Evolutionary conservation across 64 coral and sea anemone genomes (phyloP), one percentile per base, ranked within the genome.

Genomic region (Stylophora pistillata): DNA sequence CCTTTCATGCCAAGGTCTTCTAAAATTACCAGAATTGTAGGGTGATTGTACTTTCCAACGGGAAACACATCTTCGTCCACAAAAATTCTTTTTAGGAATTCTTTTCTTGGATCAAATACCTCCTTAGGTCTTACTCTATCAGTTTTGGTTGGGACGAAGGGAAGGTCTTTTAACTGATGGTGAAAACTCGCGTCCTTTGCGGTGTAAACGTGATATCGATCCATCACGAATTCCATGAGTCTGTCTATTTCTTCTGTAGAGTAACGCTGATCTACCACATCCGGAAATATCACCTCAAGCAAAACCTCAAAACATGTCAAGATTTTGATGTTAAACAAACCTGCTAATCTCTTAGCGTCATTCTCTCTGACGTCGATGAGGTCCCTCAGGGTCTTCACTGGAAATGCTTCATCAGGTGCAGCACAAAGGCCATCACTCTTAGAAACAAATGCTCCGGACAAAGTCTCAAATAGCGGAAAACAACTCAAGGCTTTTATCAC

Each of bases 391-490:
- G 33, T 15, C 1, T 14, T 3, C 30, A 74, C 33, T 3, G 72
- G 72, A 15, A 74, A 34, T 4, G 72, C 3, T 47, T 47, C 32
- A 9, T 37, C 33, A 18, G 33, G 30, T 34, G 72, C 72, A 37
- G 32, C 72, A 17, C 31, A 47, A 0, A 74, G 72, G 41, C 72
- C 33, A 3, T 47, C 32, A 14, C 63, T 33, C n/a, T 28, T 29
- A 1, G 34, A 56, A 17, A 26, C 74, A 56, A 81, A 81, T 3
- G 29, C 13, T 21, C 58, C 58, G 26, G 53, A 58, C 0, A 58
- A 10, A 2, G 89, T 91, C 26, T 91, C 89, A 76, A 91, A 91
- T 13, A 91, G 14, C 11, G 89, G 89, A 5, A 91, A 3, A 15
- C 21, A 25, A 29, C 52, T 63, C 11, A 94, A 32, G 58, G 86